Conservation (phyloP, 2,888 invertebrate genomes). For the Acronicta alni region DNA sequence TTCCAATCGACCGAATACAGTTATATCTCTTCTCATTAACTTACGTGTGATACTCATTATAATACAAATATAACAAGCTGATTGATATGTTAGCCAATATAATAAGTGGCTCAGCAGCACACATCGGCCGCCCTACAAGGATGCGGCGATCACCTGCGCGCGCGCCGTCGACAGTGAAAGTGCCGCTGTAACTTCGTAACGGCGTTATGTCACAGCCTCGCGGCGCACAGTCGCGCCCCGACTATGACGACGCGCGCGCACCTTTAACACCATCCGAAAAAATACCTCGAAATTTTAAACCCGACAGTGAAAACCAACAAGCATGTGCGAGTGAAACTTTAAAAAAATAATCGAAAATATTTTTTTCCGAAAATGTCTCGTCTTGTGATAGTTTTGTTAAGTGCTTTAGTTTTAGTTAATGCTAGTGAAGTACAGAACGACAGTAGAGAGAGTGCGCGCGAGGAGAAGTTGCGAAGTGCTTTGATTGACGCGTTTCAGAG, state of each 20-base stretch:
- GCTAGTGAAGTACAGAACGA: conserved; percentile 71
- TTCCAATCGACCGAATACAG: too few relatives aligned
- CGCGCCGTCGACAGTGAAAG: conserved; percentile 80
- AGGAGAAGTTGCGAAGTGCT: conserved; percentile 81
- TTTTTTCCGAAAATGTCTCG: conserved; percentile 72
- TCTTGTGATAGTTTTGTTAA: conserved; percentile 76
- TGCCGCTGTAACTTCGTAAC: conserved; percentile 77
- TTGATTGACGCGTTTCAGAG: conserved; percentile 85
- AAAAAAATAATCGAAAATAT: conserved; percentile 13
- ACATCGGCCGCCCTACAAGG: conserved; percentile 68
- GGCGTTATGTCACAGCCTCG: conserved; percentile 82
- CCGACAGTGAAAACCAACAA: conserved; percentile 43
- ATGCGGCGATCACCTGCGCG: conserved; percentile 63
- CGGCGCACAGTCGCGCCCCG: conserved; percentile 72
- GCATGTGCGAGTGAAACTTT: conserved; percentile 72
- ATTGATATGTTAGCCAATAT: conserved; percentile 46
- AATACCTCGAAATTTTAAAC: conserved; percentile 14
- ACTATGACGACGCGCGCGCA: conserved; percentile 83
- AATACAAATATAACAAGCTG: conserved; percentile 40
- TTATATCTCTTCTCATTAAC: too few relatives aligned
- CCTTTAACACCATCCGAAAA: conserved; percentile 32
- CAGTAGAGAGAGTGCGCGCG: conserved; percentile 76
- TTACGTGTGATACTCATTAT: background rate
- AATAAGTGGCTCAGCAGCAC: conserved; percentile 49
- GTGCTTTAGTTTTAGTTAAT: conserved; percentile 72